Evolutionary conservation across 2,888 invertebrate species (phyloP), one percentile per base, ranked within the genome.

Genomic region (Lasioglossum villosulum): DNA sequence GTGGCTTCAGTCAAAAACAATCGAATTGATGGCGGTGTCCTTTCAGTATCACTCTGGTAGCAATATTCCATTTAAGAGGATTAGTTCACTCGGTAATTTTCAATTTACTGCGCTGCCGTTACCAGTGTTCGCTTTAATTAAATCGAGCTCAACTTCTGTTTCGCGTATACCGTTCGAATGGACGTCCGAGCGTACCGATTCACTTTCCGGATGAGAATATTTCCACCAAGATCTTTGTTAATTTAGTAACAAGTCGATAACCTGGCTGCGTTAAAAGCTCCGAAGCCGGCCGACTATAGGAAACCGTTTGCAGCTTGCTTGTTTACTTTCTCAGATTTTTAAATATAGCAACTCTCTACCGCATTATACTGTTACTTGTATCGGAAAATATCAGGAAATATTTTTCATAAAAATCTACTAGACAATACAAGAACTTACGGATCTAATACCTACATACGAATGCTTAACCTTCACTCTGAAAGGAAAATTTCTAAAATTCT

Each of bases 61-160:
- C 75, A 77, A 77, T 84, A 75, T 82, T 82, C 73, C 80, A 75
- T 78, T 82, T 87, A 85, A 88, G 82, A 84, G 88, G 84, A 88
- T 87, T 87, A 83, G 77, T 77, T 80, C 76, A 48, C 84, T 75
- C 34, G 63, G 81, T 79, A 86, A 87, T 87, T 86, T 87, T 87
- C 86, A 76, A 87, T 86, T 81, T 81, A 78, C 75, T 63, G 76
- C 75, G 16, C 56, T 72, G 59, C 37, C 30, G 79, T 79, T 79
- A 77, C 78, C 72, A n/a, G 30, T 76, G 75, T 52, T 59, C 48
- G 71, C 45, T 80, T 86, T 83, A 86, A 87, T 87, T 83, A 86
- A 86, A 86, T 73, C 63, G 75, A 76, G 72, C 30, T 75, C 39
- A 78, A 75, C 71, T 75, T 80, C 68, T 30, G 70, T 66, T 16